Evolutionary conservation across 2,888 invertebrate genomes (phyloP).

Genomic region (Netelia melanura): DNA sequence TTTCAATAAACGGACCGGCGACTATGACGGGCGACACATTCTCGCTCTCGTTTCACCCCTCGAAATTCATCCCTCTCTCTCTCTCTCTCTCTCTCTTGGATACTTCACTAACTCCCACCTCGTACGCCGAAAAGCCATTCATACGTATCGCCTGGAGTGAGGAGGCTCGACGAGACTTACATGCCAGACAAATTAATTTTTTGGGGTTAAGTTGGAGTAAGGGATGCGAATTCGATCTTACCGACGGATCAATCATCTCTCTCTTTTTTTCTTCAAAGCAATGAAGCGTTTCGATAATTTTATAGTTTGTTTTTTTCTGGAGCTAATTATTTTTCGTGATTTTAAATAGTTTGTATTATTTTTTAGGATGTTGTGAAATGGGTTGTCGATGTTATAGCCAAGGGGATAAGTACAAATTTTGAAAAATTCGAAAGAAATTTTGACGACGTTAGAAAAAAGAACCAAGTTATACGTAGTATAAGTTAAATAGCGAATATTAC

Average conservation of each 20-base stretch:
- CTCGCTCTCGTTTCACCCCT: constrained; percentile 35
- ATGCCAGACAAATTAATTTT: constrained; percentile 1
- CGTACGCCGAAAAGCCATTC: constrained; percentile 16
- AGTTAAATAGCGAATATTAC: constrained; percentile 15
- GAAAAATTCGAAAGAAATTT: no score
- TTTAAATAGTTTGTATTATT: no score
- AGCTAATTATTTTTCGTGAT: no score
- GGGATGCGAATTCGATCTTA: no score
- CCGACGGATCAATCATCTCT: no score
- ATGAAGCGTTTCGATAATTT: no score
- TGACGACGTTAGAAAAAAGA: not conserved
- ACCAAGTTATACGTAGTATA: not conserved
- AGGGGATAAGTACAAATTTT: no score
- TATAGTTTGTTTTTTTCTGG: no score
- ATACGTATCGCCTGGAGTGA: not conserved
- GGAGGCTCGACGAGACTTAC: not conserved
- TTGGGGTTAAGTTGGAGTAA: no score
- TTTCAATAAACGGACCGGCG: constrained; percentile 62
- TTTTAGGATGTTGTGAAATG: no score
- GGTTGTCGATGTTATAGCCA: no score
- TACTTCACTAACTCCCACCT: constrained; percentile 22
- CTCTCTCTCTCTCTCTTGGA: constrained; percentile 30
- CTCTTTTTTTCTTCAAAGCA: no score
- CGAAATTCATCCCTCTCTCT: constrained; percentile 24
- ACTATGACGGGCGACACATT: constrained; percentile 55